Base-by-base conservation (phyloP, 2,888 invertebrate species). In the Ectropis crepuscularia region DNA sequence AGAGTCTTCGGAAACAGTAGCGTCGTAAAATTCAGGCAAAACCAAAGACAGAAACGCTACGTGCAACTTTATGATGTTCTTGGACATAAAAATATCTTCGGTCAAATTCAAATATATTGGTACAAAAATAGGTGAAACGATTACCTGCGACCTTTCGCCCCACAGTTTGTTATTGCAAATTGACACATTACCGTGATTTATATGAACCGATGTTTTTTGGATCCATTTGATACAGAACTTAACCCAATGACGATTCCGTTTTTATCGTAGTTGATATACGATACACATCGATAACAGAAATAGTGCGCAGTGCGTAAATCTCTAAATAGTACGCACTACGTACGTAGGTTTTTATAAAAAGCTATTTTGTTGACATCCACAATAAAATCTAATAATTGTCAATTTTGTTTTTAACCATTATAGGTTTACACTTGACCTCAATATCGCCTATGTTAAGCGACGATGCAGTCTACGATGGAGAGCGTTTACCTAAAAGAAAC, bases 71-170 rank as follows among this genome's bases (percentile, higher is more conserved):
- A 5, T n/a, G n/a, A 7, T 42, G n/a, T 53, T 42, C 42, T 53
- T 28, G 42, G 10, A 16, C 28, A 5, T 28, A 28, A 42, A 42
- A 42, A 28, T 5, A 28, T 10, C 51, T 45, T n/a, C 38, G 49
- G 41, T 50, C 53, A 16, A 48, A 57, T 12, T 53, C 47, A 38
- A 4, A 57, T 57, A 51, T 12, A 61, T 57, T 41, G 62, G 5
- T 50, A 28, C 38, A 63, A 58, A 63, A 63, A 63, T 63, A 63
- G 53, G 58, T 11, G 57, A 63, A 43, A 54, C 53, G 38, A 16
- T 63, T 63, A 62, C 47, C 10, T 11, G 43, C 48, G 41, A 55
- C 63, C 54, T 59, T 63, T 62, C 37, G n/a, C 39, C n/a, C 28
- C 11, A 45, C 36, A 39, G 42, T 54, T 50, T 51, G 41, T 50